Conservation (phyloP, 2,797 vertebrate genomes). For the Sebastes iracundus region DNA sequence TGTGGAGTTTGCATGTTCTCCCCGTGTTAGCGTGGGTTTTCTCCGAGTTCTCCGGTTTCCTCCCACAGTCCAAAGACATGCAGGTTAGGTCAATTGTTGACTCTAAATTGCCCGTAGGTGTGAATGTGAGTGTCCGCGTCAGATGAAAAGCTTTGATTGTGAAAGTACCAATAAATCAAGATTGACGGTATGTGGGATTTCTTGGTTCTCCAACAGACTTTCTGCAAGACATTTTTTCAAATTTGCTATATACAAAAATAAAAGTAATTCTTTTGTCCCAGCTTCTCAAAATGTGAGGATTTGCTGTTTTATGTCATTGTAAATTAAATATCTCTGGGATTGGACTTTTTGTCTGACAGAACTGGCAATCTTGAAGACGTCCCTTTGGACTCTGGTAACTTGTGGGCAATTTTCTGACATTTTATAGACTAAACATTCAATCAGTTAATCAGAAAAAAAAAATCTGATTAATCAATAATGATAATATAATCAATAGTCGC, state of each 20-base stretch:
- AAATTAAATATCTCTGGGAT: neutral
- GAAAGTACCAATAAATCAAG: neutral
- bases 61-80: no score
- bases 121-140: neutral
- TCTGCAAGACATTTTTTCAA: neutral
- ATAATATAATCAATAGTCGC: neutral
- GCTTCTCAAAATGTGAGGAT: neutral
- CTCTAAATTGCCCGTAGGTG: no score
- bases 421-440: neutral
- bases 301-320: neutral
- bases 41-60: no score
- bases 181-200: neutral
- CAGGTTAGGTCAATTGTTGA: no score
- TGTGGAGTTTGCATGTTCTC: no score
- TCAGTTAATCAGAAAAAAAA: neutral
- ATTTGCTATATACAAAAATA: neutral
- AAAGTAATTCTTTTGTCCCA: neutral
- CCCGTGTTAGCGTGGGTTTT: no score
- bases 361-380: neutral
- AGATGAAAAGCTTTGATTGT: neutral
- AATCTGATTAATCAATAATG: neutral
- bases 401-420: neutral
- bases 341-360: neutral
- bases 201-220: neutral
- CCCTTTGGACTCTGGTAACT: neutral